These are phyloP conservation scores for Aspidiotus destructor DNA, from an alignment of 2,888 invertebrate species.

Conservation along the genomic window DNA sequence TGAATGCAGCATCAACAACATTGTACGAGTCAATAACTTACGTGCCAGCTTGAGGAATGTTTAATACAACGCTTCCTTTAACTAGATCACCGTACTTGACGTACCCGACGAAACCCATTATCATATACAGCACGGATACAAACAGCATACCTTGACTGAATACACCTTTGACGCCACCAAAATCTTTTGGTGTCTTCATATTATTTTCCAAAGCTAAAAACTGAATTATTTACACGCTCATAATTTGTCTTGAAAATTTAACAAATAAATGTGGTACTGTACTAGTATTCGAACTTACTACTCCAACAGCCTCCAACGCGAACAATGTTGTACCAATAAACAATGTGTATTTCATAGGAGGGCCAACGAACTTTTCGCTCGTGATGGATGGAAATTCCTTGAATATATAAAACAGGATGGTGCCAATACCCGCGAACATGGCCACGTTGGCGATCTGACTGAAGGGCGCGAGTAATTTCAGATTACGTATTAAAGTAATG, in stretches of 20 bases:
- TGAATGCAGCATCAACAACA: neutral
- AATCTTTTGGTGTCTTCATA: conserved; percentile 72
- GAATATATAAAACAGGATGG: conserved; percentile 63
- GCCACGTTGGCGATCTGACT: conserved; percentile 72
- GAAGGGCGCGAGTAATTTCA: conserved; percentile 72
- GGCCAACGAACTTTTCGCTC: conserved; percentile 47
- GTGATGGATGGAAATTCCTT: conserved; percentile 50
- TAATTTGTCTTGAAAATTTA: neutral
- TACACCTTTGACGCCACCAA: conserved; percentile 66
- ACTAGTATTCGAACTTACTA: conserved; percentile 49
- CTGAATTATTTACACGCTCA: conserved; percentile 47
- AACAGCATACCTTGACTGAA: conserved; percentile 71
- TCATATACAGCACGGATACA: conserved; percentile 64
- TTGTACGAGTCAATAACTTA: conserved; percentile 42
- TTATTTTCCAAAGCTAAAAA: conserved; percentile 83
- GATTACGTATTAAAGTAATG: conserved; percentile 61
- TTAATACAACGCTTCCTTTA: conserved; percentile 68
- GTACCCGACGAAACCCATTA: conserved; percentile 76
- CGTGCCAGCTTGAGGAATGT: conserved; percentile 55
- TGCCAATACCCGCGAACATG: conserved; percentile 63
- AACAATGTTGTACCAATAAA: conserved; percentile 87
- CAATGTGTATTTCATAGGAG: conserved; percentile 54
- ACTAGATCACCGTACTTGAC: conserved; percentile 62
- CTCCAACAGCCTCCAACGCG: conserved; percentile 73
- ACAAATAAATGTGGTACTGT: neutral